These are phyloP conservation scores for Sporophila hypoxantha DNA, from an alignment of 2,113 vertebrate genomes.

Conservation along the genomic window DNA sequence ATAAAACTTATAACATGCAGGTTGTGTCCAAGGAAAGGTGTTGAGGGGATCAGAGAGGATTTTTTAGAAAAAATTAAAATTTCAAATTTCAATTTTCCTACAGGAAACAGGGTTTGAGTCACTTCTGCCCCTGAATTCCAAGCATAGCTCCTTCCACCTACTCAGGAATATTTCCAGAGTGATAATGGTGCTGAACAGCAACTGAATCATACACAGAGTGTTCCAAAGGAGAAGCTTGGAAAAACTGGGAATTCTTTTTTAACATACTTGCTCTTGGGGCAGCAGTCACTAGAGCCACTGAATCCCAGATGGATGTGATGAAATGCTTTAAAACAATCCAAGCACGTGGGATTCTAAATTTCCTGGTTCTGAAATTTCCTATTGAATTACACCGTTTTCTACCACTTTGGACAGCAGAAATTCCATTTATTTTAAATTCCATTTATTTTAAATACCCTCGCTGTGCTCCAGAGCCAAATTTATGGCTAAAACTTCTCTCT, in stretches of 20 bases:
- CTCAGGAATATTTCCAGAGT: slow-evolving; percentile 43
- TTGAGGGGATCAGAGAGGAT: not conserved
- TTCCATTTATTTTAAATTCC: not conserved
- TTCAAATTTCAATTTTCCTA: not conserved
- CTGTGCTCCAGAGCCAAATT: not conserved
- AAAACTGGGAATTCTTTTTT: not conserved
- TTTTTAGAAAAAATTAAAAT: not conserved
- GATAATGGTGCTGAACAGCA: not conserved
- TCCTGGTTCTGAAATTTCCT: not conserved
- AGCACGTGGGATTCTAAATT: not conserved
- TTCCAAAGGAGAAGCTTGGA: not conserved
- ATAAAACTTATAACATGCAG: accelerated
- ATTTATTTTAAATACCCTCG: not conserved
- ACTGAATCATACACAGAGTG: not conserved
- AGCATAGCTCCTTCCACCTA: slow-evolving; percentile 36
- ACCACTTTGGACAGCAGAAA: not conserved
- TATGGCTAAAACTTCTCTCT: not conserved
- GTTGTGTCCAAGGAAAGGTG: not conserved
- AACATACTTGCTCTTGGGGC: not conserved
- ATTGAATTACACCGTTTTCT: not conserved
- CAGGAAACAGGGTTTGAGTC: slow-evolving; percentile 29
- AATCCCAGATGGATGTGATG: not conserved
- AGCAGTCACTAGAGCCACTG: not conserved
- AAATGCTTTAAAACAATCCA: not conserved
- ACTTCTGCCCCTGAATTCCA: slow-evolving; percentile 31